Evolutionary conservation across 2,113 vertebrate species (phyloP).

Genomic region (Elephas maximus): DNA sequence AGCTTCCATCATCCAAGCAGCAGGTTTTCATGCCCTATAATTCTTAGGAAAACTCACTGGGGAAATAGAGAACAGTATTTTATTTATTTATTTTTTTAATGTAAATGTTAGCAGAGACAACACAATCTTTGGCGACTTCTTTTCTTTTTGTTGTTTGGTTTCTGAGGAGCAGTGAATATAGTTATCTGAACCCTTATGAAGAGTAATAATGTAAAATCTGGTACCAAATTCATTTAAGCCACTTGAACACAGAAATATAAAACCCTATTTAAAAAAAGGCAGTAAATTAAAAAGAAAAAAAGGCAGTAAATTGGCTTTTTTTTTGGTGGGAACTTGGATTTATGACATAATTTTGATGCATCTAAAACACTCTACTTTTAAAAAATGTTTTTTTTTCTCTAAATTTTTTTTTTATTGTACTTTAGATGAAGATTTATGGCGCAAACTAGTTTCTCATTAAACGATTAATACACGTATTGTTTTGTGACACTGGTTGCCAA

Average conservation of each 20-base stretch:
- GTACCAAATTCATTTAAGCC: not conserved
- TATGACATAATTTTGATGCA: slow-evolving; percentile 30
- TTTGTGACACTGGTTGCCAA: too few species aligned
- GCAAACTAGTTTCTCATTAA: too few species aligned
- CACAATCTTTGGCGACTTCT: not conserved
- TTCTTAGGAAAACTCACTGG: slow-evolving; percentile 54
- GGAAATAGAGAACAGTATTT: slow-evolving; percentile 2
- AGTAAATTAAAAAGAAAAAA: not conserved
- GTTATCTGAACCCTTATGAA: slow-evolving; percentile 39
- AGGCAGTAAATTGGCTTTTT: not conserved
- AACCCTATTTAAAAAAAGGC: too few species aligned
- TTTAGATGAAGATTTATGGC: too few species aligned
- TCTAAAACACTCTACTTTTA: slow-evolving; percentile 27
- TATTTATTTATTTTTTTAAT: not conserved
- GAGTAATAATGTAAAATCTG: slow-evolving; percentile 57
- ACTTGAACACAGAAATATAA: slow-evolving; percentile 39
- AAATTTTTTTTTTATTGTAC: too few species aligned
- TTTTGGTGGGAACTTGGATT: slow-evolving; percentile 15
- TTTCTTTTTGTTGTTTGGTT: slow-evolving; percentile 45
- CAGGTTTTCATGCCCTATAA: slow-evolving; percentile 25
- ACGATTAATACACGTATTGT: too few species aligned
- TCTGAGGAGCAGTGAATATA: slow-evolving; percentile 40
- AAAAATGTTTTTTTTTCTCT: not conserved
- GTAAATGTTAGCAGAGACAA: slow-evolving; percentile 41
- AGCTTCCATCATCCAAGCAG: not conserved